Evolutionary conservation across 2,888 invertebrate genomes (phyloP).

Genomic region (Tricholauxania praeusta): DNA sequence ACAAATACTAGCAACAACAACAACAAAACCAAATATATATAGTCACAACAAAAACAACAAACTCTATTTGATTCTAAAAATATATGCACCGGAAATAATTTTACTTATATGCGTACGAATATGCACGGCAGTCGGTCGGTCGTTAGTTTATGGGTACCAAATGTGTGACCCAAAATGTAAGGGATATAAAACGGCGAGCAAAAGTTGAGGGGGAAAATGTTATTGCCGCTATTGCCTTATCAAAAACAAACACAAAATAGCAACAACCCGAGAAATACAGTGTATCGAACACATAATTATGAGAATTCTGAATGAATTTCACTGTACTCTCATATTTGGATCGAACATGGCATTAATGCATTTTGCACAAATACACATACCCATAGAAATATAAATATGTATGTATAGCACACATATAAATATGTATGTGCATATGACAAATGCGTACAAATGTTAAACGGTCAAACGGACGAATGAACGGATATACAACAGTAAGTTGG

Average conservation of each 20-base stretch:
- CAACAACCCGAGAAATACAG: slow-evolving; percentile 28
- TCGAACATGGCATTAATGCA: slow-evolving; percentile 29
- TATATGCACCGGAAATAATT: slow-evolving; percentile 32
- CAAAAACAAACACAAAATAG: slow-evolving; percentile 27
- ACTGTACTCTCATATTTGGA: slow-evolving; percentile 38
- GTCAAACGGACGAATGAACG: neutral
- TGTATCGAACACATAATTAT: slow-evolving; percentile 24
- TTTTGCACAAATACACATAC: neutral
- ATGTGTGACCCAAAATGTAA: neutral
- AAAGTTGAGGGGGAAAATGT: neutral
- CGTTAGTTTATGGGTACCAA: too few species aligned
- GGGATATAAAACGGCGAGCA: too few species aligned
- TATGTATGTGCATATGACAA: slow-evolving; percentile 1
- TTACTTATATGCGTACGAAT: slow-evolving; percentile 6
- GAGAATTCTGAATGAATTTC: slow-evolving; percentile 47
- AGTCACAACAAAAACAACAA: neutral
- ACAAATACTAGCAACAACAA: neutral
- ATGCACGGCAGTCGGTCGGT: neutral
- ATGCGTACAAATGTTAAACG: slow-evolving; percentile 23
- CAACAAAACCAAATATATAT: neutral
- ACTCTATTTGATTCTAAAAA: slow-evolving; percentile 4
- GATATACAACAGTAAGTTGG: slow-evolving; percentile 22
- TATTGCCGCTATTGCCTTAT: neutral
- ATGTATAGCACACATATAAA: neutral
- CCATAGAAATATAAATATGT: slow-evolving; percentile 7